Percentiles rank a stretch among this genome's conserved stretches.
Conservation (phyloP, 2,113 vertebrate species). For the Pleuronectes platessa region DNA sequence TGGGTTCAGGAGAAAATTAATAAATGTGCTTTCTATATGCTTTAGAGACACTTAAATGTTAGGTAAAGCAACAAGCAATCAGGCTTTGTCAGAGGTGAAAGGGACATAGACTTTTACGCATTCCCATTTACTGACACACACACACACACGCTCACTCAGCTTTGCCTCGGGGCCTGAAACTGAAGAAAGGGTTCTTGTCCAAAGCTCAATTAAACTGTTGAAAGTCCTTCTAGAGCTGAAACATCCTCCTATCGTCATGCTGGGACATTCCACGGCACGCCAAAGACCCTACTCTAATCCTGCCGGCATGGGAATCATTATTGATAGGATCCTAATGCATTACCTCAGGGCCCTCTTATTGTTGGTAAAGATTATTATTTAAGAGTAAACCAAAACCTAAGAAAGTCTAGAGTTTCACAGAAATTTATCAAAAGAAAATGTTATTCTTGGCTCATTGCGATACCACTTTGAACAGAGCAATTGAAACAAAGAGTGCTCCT, state of each 20-base stretch:
- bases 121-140: constrained; percentile 9
- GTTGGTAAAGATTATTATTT: constrained; percentile 86
- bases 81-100: constrained; percentile 47
- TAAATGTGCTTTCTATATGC: constrained; percentile 46
- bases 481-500: constrained; percentile 75
- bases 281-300: constrained; percentile 80
- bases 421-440: constrained; percentile 86
- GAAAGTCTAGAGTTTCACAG: constrained; percentile 81
- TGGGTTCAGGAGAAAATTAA: constrained; percentile 14
- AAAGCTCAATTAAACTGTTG: constrained; percentile 76
- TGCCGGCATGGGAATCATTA: constrained; percentile 84
- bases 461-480: constrained; percentile 77
- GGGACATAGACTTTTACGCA: not conserved
- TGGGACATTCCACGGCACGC: constrained; percentile 79
- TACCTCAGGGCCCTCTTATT: constrained; percentile 83
- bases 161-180: constrained; percentile 72
- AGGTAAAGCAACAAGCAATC: constrained; percentile 54
- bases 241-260: constrained; percentile 80
- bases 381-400: constrained; percentile 83
- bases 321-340: constrained; percentile 83
- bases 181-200: constrained; percentile 70
- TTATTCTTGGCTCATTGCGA: constrained; percentile 82
- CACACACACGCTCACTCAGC: constrained; percentile 14
- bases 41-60: constrained; percentile 42
- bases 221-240: constrained; percentile 78